Evolutionary conservation across 2,113 vertebrate genomes (phyloP), one percentile per base, ranked within the genome.

Genomic region (human (Homo sapiens)): DNA sequence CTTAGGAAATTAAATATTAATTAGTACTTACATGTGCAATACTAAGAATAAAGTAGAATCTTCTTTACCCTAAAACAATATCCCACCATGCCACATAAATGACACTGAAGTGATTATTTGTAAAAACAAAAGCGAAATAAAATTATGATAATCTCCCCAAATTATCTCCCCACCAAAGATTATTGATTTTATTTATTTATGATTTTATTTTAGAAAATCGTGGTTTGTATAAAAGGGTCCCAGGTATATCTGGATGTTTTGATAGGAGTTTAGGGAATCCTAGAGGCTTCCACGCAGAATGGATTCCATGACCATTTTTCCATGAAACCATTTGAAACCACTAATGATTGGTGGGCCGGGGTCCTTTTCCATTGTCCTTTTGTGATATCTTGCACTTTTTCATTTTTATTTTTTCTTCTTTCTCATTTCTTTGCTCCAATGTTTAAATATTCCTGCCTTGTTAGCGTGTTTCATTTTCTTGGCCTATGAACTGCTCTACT

Each of bases 201-300:
- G 55, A 50, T 76, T 93, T 45, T n/a, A 86, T 70, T 92, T 87
- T 83, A 87, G 35, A 88, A 96, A 90, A 80, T 50, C 6, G 59
- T 87, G 10, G 1, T 25, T 87, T 52, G 12, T 79, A 6, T 50
- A 66, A 76, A 89, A 17, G 18, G 2, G 6, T 38, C 22, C 73
- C 57, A 38, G 12, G 4, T 61, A 3, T 68, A 18, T 82, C 75
- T 90, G 35, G n/a, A 85, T 48, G 50, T 64, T 4, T 75, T 93
- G 32, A 43, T 66, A 84, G 52, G 48, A 72, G 8, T 2, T 81
- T 92, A 13, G 72, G 20, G 32, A 72, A 82, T 76, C 25, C 32
- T 83, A n/a, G 45, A 66, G 45, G 25, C 13, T 45, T 84, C 40
- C 61, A 14, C n/a, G 52, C 3, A 92, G 50, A 89, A 40, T 59